phyloP scores from a whole-genome alignment of 2,113 vertebrate species.

The Engystomops pustulosus region DNA sequence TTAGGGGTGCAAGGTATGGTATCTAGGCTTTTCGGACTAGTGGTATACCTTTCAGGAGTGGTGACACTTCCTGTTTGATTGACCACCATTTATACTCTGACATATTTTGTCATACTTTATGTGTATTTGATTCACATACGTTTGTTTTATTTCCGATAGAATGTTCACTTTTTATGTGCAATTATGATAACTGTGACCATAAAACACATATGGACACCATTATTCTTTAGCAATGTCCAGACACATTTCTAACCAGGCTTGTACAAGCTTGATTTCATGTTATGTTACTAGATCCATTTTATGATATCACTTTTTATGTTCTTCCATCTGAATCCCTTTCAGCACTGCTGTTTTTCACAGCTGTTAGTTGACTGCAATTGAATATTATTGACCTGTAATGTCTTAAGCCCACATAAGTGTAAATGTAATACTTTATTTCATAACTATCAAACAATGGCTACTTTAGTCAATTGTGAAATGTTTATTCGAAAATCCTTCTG shows the following conservation, averaged over 20 bases:
- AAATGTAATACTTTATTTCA: constrained; percentile 16
- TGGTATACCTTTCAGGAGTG: no score
- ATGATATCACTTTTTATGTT: background rate
- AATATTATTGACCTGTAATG: constrained; percentile 13
- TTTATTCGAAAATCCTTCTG: background rate
- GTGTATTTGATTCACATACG: no score
- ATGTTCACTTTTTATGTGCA: no score
- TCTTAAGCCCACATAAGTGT: background rate
- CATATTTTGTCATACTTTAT: no score
- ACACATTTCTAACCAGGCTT: background rate
- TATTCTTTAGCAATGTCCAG: background rate
- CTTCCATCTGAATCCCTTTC: background rate
- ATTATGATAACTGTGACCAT: no score
- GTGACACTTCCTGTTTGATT: no score
- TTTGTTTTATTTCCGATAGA: no score
- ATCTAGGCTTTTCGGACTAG: no score
- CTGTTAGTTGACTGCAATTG: background rate
- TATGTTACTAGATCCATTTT: background rate
- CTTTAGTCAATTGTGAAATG: background rate
- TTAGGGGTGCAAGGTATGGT: no score
- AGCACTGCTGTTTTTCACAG: background rate
- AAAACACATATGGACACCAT: no score
- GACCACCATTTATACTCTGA: no score
- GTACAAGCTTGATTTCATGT: background rate
- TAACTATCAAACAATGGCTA: background rate